Evolutionary conservation across 2,797 vertebrate genomes (phyloP), one percentile per base, ranked within the genome.

Genomic region (Acipenser ruthenus): DNA sequence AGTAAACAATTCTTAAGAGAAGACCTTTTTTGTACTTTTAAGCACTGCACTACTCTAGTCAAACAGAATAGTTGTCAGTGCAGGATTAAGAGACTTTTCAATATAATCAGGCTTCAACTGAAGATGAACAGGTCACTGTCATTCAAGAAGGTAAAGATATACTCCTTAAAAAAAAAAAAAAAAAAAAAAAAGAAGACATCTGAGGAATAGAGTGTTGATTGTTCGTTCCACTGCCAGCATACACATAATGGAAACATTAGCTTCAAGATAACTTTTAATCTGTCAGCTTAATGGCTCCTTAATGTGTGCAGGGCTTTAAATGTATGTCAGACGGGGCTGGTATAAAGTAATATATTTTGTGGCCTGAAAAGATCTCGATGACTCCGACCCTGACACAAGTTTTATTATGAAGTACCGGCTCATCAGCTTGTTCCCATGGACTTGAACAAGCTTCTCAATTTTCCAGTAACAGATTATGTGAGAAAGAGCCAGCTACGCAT

Each of bases 261-360:
- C 86, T 89, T 80, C 82, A 82, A 78, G 82, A 83, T 88, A 84
- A 85, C 84, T 88, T 90, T 82, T 87, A 86, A 88, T 89, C 84
- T 89, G 85, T 90, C 88, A 88, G 79, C 80, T 83, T 91, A 89
- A 88, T 89, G 78, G 85, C 81, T 85, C 80, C 78, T 84, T 83
- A 79, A 82, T 84, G 80, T 80, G 71, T 78, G 78, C 77, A 84
- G 77, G 82, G 68, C 75, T 80, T 81, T 75, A 75, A 79, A 72
- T 84, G 79, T 81, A 81, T 84, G 80, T 86, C 71, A 76, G 66
- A 79, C 74, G 76, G 75, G 75, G 73, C 51, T 72, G 75, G 75
- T 75, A 74, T 74, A 82, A 78, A 81, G 71, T 75, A 79, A 77
- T 72, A 72, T 76, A 76, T 73, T 76, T 79, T 77, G 79, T 71